Base-by-base conservation (phyloP, 2,797 vertebrate species). In the Sphaeramia orbicularis region DNA sequence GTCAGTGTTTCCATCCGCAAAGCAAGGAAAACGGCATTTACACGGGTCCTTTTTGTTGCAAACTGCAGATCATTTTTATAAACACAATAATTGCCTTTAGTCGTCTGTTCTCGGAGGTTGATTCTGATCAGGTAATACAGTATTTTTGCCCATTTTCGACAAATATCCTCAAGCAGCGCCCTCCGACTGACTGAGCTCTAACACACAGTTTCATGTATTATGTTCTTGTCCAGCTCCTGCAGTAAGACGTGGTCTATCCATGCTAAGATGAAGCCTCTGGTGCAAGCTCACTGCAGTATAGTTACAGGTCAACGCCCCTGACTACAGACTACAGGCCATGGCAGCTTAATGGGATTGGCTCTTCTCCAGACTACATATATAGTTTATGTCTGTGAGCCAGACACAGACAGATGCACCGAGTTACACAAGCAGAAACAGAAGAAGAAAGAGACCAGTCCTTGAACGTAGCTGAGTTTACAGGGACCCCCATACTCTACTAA, bases 311-410 rank as follows among this genome's bases (percentile, higher is more conserved):
- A 51, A 24, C 11, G n/a, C n/a, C 19, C 19, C 11, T 12, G 1
- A 15, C n/a, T 9, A 12, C 11, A 21, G 6, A 51, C 12, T 32
- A 18, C 24, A 64, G 41, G 30, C 57, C 40, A 18, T 41, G 40
- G 52, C 19, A 37, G 53, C 45, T 65, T 30, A 49, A 63, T 44
- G 37, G 2, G 24, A 36, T 13, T 64, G 59, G 44, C 64, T 60
- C 13, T 45, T 54, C 36, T 61, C 68, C 54, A 61, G 49, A 47
- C 16, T 13, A 57, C 55, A 42, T 32, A 37, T 10, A 37, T 21
- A 37, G 13, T 27, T 24, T 24, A 56, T 41, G 57, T 53, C 13
- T 50, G 12, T 16, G 7, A 30, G 19, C n/a, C 35, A 54, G 16
- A 59, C 41, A 36, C 38, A 27, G 19, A 47, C 10, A 38, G 9